Conservation (phyloP, 2,797 vertebrate species). For the Lateolabrax maculatus region DNA sequence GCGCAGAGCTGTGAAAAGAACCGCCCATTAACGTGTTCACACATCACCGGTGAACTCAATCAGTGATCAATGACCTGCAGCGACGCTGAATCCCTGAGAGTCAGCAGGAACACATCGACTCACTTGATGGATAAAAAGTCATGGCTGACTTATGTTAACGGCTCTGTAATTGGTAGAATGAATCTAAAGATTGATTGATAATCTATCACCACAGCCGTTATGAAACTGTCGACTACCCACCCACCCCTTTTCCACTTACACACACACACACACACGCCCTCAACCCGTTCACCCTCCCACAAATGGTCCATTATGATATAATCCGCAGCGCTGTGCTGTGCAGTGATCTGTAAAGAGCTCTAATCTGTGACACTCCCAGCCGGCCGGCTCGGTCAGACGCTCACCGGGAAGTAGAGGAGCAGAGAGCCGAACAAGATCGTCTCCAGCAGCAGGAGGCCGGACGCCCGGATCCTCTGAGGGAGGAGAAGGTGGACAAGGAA, state of each 20-base stretch:
- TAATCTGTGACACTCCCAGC: constrained; percentile 65
- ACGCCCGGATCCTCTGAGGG: constrained; percentile 91
- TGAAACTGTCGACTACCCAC: constrained; percentile 27
- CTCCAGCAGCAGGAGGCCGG: constrained; percentile 93
- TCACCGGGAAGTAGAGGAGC: constrained; percentile 98
- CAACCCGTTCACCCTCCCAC: constrained; percentile 36
- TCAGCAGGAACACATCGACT: constrained; percentile 12
- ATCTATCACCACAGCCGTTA: constrained; percentile 56
- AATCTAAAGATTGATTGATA: constrained; percentile 60
- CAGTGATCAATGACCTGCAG: constrained; percentile 22
- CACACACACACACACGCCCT: constrained; percentile 23
- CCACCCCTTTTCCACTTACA: constrained; percentile 1
- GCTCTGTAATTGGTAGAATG: constrained; percentile 58
- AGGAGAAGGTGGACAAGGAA: constrained; percentile 8
- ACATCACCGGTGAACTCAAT: constrained; percentile 5
- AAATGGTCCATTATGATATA: constrained; percentile 77
- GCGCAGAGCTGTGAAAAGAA: background rate
- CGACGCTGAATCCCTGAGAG: background rate
- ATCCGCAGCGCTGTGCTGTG: constrained; percentile 61
- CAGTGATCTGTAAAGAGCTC: constrained; percentile 78
- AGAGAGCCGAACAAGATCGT: constrained; percentile 94
- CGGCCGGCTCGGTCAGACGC: constrained; percentile 62
- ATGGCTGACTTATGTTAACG: constrained; percentile 13
- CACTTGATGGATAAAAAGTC: constrained; percentile 30
- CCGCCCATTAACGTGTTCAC: constrained; percentile 12